phyloP scores from a whole-genome alignment of 2,888 invertebrate genomes.

The Plebejus anna region DNA sequence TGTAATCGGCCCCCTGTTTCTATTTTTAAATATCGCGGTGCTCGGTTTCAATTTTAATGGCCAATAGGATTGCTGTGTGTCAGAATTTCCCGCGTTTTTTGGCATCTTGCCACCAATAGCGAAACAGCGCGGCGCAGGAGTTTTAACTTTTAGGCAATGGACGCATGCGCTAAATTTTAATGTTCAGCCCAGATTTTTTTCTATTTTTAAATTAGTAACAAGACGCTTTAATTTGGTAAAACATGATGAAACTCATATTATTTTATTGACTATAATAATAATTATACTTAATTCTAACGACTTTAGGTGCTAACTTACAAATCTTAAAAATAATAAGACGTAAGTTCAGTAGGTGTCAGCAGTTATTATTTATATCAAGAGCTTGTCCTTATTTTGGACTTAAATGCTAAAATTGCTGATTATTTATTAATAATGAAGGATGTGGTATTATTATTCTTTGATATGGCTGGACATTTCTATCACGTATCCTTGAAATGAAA shows the following conservation, averaged over 20 bases:
- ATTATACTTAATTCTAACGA: not conserved
- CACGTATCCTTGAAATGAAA: not conserved
- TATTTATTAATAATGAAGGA: no score
- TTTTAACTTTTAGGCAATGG: conserved; percentile 57
- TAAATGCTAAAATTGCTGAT: no score
- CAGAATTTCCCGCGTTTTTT: conserved; percentile 69
- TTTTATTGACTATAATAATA: not conserved
- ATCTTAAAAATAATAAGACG: no score
- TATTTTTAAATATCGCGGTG: conserved; percentile 79
- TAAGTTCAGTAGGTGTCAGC: no score
- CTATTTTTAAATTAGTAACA: conserved; percentile 12
- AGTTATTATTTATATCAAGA: no score
- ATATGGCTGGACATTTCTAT: not conserved
- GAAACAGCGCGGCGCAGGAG: conserved; percentile 56
- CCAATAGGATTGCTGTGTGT: conserved; percentile 61
- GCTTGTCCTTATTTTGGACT: no score
- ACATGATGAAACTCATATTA: not conserved
- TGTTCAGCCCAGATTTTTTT: conserved; percentile 27
- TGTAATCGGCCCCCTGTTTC: conserved; percentile 56
- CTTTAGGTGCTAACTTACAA: not conserved
- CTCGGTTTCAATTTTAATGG: conserved; percentile 65
- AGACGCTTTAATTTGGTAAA: not conserved
- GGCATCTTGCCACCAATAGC: conserved; percentile 73
- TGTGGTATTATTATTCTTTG: no score
- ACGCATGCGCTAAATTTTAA: conserved; percentile 49